Percentiles rank a stretch among this genome's conserved stretches.
These are phyloP conservation scores for Pristionchus entomophagus DNA, from an alignment of 2,888 invertebrate genomes.

Conservation along the genomic window DNA sequence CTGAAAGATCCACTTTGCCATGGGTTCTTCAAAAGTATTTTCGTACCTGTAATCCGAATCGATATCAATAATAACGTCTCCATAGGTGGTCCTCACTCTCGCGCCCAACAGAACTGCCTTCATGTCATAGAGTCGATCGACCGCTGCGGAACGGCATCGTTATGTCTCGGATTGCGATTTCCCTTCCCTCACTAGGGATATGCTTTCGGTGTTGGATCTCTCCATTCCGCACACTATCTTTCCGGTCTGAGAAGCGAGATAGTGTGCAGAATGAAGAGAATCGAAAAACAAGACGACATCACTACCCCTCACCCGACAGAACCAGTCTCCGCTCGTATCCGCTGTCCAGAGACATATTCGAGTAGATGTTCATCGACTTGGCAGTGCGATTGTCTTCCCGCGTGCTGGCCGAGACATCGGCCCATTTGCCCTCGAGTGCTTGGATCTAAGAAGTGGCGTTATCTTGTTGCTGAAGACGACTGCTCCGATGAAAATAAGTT, in stretches of 20 bases:
- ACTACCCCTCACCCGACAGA: background rate
- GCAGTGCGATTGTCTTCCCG: background rate
- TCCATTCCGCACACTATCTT: too few species aligned
- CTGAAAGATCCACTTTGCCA: background rate
- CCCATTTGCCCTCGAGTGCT: constrained; percentile 45
- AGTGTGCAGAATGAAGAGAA: too few species aligned
- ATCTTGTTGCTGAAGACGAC: too few species aligned
- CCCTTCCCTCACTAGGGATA: too few species aligned
- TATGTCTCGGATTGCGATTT: background rate
- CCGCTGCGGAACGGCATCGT: constrained; percentile 20
- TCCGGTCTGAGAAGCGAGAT: too few species aligned
- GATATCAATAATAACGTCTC: constrained; percentile 43
- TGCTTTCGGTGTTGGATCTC: too few species aligned
- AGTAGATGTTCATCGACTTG: constrained; percentile 43
- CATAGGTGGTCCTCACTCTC: constrained; percentile 39
- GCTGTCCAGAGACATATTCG: constrained; percentile 7
- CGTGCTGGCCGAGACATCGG: constrained; percentile 22
- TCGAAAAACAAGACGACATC: too few species aligned
- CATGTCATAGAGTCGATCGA: constrained; percentile 30
- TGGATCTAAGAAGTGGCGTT: constrained; percentile 28
- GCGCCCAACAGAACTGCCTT: constrained; percentile 42
- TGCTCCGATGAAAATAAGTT: too few species aligned
- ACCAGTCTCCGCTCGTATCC: constrained; percentile 15
- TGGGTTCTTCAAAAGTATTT: too few species aligned
- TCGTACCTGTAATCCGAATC: constrained; percentile 42